A percentile compares a stretch with the other conserved stretches of the same genome.
These are phyloP conservation scores for Montifringilla adamsi DNA, from an alignment of 2,113 vertebrate genomes.

Conservation along the genomic window DNA sequence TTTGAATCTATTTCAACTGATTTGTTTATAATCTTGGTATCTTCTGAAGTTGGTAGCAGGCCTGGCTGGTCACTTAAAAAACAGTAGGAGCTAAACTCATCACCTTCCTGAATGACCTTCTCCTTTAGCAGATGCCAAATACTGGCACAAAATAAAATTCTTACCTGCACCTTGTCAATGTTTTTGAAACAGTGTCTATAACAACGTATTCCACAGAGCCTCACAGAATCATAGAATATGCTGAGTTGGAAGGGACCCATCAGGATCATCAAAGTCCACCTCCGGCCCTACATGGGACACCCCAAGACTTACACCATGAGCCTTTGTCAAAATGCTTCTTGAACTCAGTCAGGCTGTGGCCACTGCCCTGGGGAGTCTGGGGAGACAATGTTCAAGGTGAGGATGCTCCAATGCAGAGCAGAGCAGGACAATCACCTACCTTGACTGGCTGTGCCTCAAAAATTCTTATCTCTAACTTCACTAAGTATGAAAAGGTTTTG, in stretches of 20 bases:
- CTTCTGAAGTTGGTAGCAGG: not conserved
- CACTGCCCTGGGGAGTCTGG: not conserved
- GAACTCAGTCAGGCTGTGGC: not conserved
- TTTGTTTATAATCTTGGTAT: not conserved
- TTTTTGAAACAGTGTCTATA: not conserved
- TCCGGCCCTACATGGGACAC: accelerated
- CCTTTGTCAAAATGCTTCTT: not conserved
- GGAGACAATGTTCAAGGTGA: not conserved
- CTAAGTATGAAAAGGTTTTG: not conserved
- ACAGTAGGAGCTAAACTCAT: not conserved
- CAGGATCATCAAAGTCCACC: not conserved
- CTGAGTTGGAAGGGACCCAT: not conserved
- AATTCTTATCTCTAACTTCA: not conserved
- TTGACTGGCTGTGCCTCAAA: not conserved
- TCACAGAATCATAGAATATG: not conserved
- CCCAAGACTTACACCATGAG: not conserved
- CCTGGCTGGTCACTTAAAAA: not conserved
- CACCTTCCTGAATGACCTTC: not conserved
- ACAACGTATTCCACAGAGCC: not conserved
- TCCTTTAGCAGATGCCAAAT: conserved; percentile 4
- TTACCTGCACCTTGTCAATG: not conserved
- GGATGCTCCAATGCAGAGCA: not conserved
- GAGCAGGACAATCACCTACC: not conserved
- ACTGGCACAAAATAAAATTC: not conserved
- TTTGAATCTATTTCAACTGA: not conserved